These are phyloP conservation scores for Ageneiosus marmoratus DNA, from an alignment of 2,113 vertebrate genomes.

Conservation along the genomic window DNA sequence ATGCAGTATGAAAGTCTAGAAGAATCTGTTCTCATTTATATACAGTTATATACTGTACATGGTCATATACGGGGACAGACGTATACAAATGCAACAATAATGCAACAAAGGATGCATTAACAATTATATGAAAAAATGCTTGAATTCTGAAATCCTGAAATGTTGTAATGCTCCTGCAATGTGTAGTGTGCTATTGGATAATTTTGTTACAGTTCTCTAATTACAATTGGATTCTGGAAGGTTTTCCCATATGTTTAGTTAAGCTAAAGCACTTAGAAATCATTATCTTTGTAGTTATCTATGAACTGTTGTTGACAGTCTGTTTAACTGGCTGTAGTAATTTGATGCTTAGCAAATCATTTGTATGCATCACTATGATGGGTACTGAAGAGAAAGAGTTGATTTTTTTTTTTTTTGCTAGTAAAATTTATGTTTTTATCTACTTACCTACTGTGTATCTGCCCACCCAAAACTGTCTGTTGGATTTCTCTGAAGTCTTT, in stretches of 20 bases:
- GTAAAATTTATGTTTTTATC: background rate
- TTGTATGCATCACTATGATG: background rate
- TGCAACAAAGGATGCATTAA: background rate
- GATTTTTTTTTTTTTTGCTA: background rate
- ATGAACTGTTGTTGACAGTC: background rate
- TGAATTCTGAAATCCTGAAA: background rate
- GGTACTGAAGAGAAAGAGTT: background rate
- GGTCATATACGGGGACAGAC: no score
- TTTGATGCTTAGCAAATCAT: background rate
- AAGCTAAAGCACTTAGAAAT: background rate
- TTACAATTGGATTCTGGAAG: background rate
- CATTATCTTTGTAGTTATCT: background rate
- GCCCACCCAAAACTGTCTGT: background rate
- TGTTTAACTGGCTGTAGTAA: background rate
- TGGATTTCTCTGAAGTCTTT: conserved; percentile 1
- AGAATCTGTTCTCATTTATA: background rate
- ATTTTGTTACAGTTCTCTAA: background rate
- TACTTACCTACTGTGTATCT: conserved; percentile 14
- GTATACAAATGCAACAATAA: no score
- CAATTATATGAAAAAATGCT: background rate
- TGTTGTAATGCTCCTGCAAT: background rate
- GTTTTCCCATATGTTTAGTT: conserved; percentile 8
- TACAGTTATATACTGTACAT: background rate
- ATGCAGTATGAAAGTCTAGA: background rate
- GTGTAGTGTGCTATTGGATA: background rate